Evolutionary conservation across 2,113 vertebrate species (phyloP).

Genomic region (Oenanthe oenanthe): DNA sequence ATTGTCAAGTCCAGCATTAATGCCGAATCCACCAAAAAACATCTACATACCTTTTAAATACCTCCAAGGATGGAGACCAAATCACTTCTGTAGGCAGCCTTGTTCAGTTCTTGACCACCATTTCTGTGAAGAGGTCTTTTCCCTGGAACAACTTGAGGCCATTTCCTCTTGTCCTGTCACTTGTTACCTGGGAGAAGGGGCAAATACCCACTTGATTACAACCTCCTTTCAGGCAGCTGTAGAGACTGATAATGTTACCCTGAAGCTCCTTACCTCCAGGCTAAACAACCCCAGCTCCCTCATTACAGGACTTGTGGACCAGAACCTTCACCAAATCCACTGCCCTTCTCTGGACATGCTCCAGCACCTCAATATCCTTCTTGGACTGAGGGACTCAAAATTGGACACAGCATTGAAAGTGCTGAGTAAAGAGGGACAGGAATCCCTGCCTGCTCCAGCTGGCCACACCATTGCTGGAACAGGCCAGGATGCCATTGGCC

Average conservation of each 20-base stretch:
- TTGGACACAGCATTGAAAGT: fast-evolving
- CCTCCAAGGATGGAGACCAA: background rate
- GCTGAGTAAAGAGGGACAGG: fast-evolving
- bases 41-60: background rate
- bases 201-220: fast-evolving
- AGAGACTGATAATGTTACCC: background rate
- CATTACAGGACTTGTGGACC: background rate
- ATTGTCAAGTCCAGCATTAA: background rate
- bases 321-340: fast-evolving
- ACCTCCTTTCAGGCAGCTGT: background rate
- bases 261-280: background rate
- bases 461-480: background rate
- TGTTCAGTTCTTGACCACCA: background rate
- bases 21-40: background rate
- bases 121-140: background rate
- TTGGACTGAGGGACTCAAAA: fast-evolving
- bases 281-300: background rate
- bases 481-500: background rate
- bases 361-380: background rate
- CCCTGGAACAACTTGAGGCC: background rate
- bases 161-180: background rate
- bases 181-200: background rate
- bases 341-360: fast-evolving
- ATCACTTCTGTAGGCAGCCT: background rate
- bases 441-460: background rate